Base-by-base conservation (phyloP, 2,888 invertebrate species). In the Stenurella melanura region DNA sequence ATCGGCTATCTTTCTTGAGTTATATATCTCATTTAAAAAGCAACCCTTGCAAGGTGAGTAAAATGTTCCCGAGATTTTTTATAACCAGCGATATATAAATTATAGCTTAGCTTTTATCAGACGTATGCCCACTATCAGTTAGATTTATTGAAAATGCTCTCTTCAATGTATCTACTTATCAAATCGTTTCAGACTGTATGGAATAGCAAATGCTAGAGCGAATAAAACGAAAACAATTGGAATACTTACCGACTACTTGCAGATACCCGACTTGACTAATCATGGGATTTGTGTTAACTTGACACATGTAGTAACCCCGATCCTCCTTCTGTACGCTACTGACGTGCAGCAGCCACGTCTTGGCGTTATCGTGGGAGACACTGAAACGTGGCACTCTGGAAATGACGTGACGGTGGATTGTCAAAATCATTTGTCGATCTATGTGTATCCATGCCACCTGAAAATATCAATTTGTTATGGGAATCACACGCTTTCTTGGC, bases 381-480 rank as follows among this genome's bases (percentile, higher is more conserved):
- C 95, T 95, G 90, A 97, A 97, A 81, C 97, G 92, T n/a, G 96
- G 95, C 89, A 97, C 94, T 76, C 96, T 93, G 11, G 96, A 95
- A 86, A 97, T 96, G 83, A 97, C 96, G 90, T 97, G 97, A 34
- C 96, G 94, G 90, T 97, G 97, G 88, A 97, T 96, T 60, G 97
- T 97, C 82, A 97, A 91, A 87, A 97, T 95, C 96, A 97, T 97
- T 91, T 97, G 96, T 69, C 97, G 93, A 90, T 97, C 97, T 87
- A 97, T 96, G 90, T 97, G 97, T 86, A 97, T 95, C 97, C 97
- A 97, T 80, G 97, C 97, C 86, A 97, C 96, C 97, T 97, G 90
- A 63, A 84, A 86, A 70, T 72, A 50, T 11, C 70, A 57, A 70
- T 60, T 70, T 70, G 19, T 60, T 60, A 70, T 21, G 21, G 19